Evolutionary conservation across 53 echinoderm and acorn worm genomes (phyloP), one percentile per base, ranked within the genome.

Genomic region (Stichopus horrens): DNA sequence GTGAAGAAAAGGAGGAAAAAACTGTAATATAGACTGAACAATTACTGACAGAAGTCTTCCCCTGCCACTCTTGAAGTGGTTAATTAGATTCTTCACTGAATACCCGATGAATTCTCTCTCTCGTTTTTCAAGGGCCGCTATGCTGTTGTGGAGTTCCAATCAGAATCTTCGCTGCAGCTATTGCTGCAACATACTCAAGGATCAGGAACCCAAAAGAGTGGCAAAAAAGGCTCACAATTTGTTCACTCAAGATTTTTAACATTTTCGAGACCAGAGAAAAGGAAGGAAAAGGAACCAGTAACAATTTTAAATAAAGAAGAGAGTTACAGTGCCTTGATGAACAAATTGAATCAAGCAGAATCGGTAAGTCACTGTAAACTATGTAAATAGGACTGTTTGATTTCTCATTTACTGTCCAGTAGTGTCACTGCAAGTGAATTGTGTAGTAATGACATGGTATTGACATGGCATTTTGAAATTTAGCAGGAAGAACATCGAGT

Each of bases 81-180:
- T 37, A 37, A 37, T 37, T 37, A 37, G 37, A 37, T 37, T 0
- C 37, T 37, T 21, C 20, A 65, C 21, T 21, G 52, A 83, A 21
- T 18, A 14, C 20, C 52, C 1, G 54, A 11, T 60, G 74, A 5
- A 55, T 66, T 5, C 23, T 9, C 53, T 51, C 7, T 76, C 51
- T 84, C 79, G 57, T 58, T n/a, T 81, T 60, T 74, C 9, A 86
- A 96, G 94, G 96, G 87, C 6, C 89, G 91, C 23, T 96, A 94
- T 92, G 96, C 94, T 58, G 79, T 94, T 73, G 91, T 96, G 5
- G 94, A 96, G 78, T 96, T 94, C 88, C 91, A 89, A 83, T 86
- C 91, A 22, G 19, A 83, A 16, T 90, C 92, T 3, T 89, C 89
- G 8, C 86, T 94, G 1, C 55, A 92, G 58, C 89, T 85, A 55